A percentile compares a stretch with the other conserved stretches of the same genome.
Evolutionary conservation across 2,113 vertebrate species (phyloP).

Genomic region (Gadus macrocephalus): DNA sequence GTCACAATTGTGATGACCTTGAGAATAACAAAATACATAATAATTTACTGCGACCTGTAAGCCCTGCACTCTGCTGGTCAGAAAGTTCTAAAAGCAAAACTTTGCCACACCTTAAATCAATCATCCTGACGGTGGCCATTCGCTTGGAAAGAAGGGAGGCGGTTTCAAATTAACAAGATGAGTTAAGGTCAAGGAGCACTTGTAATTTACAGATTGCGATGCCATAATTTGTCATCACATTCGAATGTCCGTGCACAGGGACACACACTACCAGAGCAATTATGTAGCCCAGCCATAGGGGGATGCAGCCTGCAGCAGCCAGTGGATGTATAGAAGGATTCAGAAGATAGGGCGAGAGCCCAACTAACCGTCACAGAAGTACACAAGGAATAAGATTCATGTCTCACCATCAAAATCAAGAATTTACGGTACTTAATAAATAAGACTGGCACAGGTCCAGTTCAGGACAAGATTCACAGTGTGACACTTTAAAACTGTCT

Average conservation of each 20-base stretch:
- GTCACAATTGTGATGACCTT: no score
- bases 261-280: conserved; percentile 6
- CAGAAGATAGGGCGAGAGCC: not conserved
- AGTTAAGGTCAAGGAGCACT: conserved; percentile 2
- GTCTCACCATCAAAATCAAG: not conserved
- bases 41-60: no score
- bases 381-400: not conserved
- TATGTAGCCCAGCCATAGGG: conserved; percentile 5
- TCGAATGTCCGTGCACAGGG: not conserved
- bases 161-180: not conserved
- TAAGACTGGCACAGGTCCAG: not conserved
- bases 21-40: no score
- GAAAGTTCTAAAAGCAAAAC: no score
- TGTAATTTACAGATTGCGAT: conserved; percentile 10
- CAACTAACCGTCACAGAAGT: not conserved
- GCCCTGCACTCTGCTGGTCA: no score
- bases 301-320: not conserved
- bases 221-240: conserved; percentile 7
- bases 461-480: not conserved
- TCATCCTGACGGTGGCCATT: no score
- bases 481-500: not conserved
- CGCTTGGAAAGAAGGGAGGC: not conserved
- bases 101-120: no score
- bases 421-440: not conserved
- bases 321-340: not conserved